Percentiles rank a stretch among this genome's conserved stretches.
phyloP scores from a whole-genome alignment of 1,140 invertebrate genomes.

The Kradibia gibbosae region DNA sequence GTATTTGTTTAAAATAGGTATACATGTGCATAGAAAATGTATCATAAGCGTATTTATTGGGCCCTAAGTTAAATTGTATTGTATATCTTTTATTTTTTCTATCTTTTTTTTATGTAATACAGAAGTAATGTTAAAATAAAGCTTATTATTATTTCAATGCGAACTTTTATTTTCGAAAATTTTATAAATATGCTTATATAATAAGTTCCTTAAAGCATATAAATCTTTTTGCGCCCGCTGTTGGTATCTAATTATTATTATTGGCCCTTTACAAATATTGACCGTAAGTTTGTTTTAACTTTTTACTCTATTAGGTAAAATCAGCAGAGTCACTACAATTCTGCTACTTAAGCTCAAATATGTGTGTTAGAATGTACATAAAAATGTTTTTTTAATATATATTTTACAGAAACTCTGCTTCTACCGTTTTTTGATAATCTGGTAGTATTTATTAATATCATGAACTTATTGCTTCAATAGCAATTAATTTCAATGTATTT shows the following conservation, averaged over 20 bases:
- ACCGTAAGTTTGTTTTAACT: neutral
- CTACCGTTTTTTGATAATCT: neutral
- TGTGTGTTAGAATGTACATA: neutral
- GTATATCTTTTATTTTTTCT: conserved; percentile 55
- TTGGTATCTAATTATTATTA: neutral
- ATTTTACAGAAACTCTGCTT: neutral
- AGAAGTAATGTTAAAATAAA: conserved; percentile 5
- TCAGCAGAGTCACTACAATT: neutral
- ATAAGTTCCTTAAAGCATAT: neutral
- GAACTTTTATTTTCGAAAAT: neutral
- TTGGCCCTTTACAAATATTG: neutral
- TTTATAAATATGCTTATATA: neutral
- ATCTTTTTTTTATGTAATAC: conserved; percentile 17
- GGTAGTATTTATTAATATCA: neutral
- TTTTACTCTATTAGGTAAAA: neutral
- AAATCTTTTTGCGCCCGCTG: neutral
- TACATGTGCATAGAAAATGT: conserved; percentile 33
- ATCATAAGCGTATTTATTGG: conserved; percentile 62
- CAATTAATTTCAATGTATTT: conserved; percentile 1
- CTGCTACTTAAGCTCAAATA: neutral
- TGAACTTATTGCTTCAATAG: neutral
- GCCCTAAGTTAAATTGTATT: conserved; percentile 63
- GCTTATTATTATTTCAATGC: neutral
- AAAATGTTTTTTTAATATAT: neutral
- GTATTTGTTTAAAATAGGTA: neutral